These are phyloP conservation scores for Acipenser transmontanus DNA, from an alignment of 2,797 vertebrate species.

Conservation along the genomic window DNA sequence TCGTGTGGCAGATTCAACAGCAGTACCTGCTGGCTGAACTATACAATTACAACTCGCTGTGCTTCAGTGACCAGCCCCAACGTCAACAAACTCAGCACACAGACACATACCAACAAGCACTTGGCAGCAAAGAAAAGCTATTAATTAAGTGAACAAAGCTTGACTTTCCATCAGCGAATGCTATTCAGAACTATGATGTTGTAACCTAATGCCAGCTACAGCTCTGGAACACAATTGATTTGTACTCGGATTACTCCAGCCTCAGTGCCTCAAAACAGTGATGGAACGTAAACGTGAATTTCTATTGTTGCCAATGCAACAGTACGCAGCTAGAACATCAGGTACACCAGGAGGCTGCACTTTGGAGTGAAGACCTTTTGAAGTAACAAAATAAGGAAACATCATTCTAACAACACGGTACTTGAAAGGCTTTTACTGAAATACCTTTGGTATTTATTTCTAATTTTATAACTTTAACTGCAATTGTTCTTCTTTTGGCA, in stretches of 20 bases:
- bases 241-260: slow-evolving; percentile 23
- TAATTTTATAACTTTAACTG: too few species aligned
- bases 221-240: slow-evolving; percentile 6
- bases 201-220: slow-evolving; percentile 8
- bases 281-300: slow-evolving; percentile 14
- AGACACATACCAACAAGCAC: slow-evolving; percentile 10
- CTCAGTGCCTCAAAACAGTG: slow-evolving; percentile 7
- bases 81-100: neutral
- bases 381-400: too few species aligned
- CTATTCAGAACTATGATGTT: slow-evolving; percentile 29
- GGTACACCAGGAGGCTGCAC: too few species aligned
- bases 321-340: too few species aligned
- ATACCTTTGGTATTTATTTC: too few species aligned
- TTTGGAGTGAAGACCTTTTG: too few species aligned
- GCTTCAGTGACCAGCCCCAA: slow-evolving; percentile 10
- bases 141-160: slow-evolving; percentile 13
- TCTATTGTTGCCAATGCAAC: too few species aligned
- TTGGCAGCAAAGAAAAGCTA: slow-evolving; percentile 20
- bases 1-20: slow-evolving; percentile 42
- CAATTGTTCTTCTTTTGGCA: too few species aligned
- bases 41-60: slow-evolving; percentile 28
- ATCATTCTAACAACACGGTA: too few species aligned
- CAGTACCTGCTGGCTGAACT: slow-evolving; percentile 51
- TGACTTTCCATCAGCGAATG: slow-evolving; percentile 26
- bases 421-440: too few species aligned